Base-by-base conservation (phyloP, 1,140 invertebrate genomes). In the Zelostemma sp. region DNA sequence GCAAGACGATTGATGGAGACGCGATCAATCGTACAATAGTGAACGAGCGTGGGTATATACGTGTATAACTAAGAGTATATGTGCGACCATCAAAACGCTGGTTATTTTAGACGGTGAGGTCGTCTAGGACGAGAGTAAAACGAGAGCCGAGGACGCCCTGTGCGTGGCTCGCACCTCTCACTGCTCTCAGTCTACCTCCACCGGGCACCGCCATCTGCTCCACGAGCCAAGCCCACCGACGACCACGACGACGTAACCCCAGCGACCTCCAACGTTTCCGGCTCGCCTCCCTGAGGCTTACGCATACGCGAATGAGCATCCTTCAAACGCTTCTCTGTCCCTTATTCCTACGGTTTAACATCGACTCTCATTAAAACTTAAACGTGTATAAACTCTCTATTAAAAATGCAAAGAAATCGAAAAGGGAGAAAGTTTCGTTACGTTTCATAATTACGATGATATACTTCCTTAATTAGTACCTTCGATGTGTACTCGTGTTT, bases 51-150 rank as follows among this genome's bases (percentile, higher is more conserved):
- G 57, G 62, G 64, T 72, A 68, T n/a, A n/a, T n/a, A n/a, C n/a
- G n/a, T n/a, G n/a, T n/a, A n/a, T n/a, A n/a, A n/a, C n/a, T n/a
- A n/a, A 60, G 49, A 54, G 59, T 68, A 28, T 56, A 61, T 64
- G 66, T 56, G 53, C 61, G 68, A 65, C 55, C 57, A 64, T 66
- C 68, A 69, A 81, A 80, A 77, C 76, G 68, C 48, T 61, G 76
- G 75, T 81, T 81, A 81, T 82, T 81, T 83, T 81, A 74, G 80
- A 80, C 76, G 65, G 59, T 79, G 74, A 83, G 81, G 81, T 79
- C 80, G 79, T 66, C 70, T 78, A 81, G 81, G 79, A 80, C 79
- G 76, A 76, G n/a, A n/a, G 77, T 82, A 75, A 82, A 82, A 79
- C 74, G 75, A 80, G 71, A 74, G 45, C 56, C 80, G 81, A 82